Base-by-base conservation (phyloP, 1,140 invertebrate genomes). In the Halictus rubicundus region DNA sequence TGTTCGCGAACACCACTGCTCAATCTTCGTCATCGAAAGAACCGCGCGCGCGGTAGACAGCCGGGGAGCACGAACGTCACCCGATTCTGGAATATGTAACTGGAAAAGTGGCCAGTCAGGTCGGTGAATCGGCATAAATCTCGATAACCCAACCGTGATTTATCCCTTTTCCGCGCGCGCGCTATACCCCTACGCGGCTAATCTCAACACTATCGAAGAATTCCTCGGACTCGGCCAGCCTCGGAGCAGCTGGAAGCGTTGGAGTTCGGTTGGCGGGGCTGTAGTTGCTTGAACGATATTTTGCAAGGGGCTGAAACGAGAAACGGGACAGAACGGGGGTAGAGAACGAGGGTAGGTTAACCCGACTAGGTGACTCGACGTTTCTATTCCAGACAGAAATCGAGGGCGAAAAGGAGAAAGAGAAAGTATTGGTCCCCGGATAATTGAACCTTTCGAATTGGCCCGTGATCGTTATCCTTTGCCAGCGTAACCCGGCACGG, bases 381-480 rank as follows among this genome's bases (percentile, higher is more conserved):
- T 68, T 61, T 49, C 65, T 21, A 68, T 69, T 37, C 65, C 16
- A 23, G 7, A 2, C 12, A 21, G 7, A 32, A 23, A 46, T 46
- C 2, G 27, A 12, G 25, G 66, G 46, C 16, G n/a, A 37, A 25
- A 2, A 9, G 27, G 19, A 0, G 1, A 37, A 25, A 4, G 8
- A 12, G 12, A 73, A 66, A 46, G 19, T 49, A 66, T n/a, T 21
- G 37, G 42, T 32, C 6, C 52, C 6, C 39, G 14, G 49, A 49
- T 66, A 74, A 74, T 79, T 60, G 61, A 49, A 74, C 63, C 70
- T 63, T 74, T 57, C 54, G 70, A 52, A 68, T 68, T 61, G 63
- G 61, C 63, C 37, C 3, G 25, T 9, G 49, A 75, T 80, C 64
- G 54, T 74, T 75, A 80, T 75, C 21, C n/a, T 69, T 23, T 25